Evolutionary conservation across 2,888 invertebrate genomes (phyloP), one percentile per base, ranked within the genome.

Genomic region (Plebejus anna): DNA sequence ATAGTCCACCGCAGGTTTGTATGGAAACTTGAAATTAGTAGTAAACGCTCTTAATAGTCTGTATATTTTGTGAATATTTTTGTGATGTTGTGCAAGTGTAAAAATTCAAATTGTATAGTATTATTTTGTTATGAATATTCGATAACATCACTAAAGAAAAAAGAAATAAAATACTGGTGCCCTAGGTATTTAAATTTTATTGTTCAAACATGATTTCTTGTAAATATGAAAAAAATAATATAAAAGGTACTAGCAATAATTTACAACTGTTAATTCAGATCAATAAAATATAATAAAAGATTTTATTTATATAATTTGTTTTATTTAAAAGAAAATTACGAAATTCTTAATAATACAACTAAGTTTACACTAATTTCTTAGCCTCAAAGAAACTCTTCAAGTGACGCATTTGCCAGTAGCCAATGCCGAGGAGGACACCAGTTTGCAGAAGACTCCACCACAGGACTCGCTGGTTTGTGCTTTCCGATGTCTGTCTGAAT

Each of bases 391-490:
- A 99, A 85, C 98, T 98, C 95, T 99, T 99, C 81, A 99, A 95
- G 95, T 99, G 99, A 85, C 96, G 96, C 99, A 99, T 99, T 92
- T 99, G 99, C 99, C 99, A 99, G 81, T 98, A 97, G 22, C 99
- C 99, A 95, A 99, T 99, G 55, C 95, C 92, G 0, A 99, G 94
- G 13, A 99, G 95, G 70, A 99, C 97, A 76, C 96, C 95, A 0
- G 98, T 98, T 92, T 99, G 99, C 0, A 97, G 96, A 16, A 99
- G 93, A 77, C 99, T 98, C 99, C 99, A 99, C 98, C 98, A 99
- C 42, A 99, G 94, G 0, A 98, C 98, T 81, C 98, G 95, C 76
- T 97, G 96, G 89, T 99, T 99, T 76, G 99, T 99, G 89, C 99
- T 99, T 91, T 99, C 99, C 80, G 99, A 99, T 0, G 99, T 99